Percentiles rank a stretch among this genome's conserved stretches.
Evolutionary conservation across 2,797 vertebrate species (phyloP).

Genomic region (Typhlichthys eigenmanni): DNA sequence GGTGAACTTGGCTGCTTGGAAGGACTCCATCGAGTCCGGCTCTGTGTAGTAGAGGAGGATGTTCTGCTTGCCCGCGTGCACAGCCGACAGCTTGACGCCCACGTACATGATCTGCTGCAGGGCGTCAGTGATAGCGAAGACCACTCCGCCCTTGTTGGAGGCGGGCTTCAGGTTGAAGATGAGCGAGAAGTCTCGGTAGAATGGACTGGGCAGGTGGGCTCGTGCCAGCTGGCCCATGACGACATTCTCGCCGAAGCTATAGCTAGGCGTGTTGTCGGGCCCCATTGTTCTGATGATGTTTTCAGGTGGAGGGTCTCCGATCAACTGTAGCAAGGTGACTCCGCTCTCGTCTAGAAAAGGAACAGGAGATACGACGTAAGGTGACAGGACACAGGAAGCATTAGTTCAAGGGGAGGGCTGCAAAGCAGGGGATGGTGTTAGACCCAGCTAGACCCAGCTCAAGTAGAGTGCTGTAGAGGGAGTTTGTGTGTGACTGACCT

Average conservation of each 20-base stretch:
- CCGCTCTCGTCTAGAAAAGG: slow-evolving; percentile 72
- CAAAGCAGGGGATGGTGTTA: slow-evolving; percentile 53
- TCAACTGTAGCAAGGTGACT: slow-evolving; percentile 87
- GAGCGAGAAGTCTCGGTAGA: slow-evolving; percentile 89
- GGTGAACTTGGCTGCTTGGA: slow-evolving; percentile 80
- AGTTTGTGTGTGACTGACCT: slow-evolving; percentile 22
- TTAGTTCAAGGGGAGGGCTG: slow-evolving; percentile 48
- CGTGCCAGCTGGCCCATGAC: slow-evolving; percentile 86
- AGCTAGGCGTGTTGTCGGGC: slow-evolving; percentile 78
- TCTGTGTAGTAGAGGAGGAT: slow-evolving; percentile 90
- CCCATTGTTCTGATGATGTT: slow-evolving; percentile 78
- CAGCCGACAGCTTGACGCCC: slow-evolving; percentile 85
- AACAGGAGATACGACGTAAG: not conserved
- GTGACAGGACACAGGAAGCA: slow-evolving; percentile 21
- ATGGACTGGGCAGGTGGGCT: slow-evolving; percentile 83
- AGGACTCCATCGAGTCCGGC: slow-evolving; percentile 72
- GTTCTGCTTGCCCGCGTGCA: slow-evolving; percentile 70
- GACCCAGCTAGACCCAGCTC: slow-evolving; percentile 28
- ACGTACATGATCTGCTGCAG: slow-evolving; percentile 82
- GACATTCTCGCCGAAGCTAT: slow-evolving; percentile 79
- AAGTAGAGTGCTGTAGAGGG: slow-evolving; percentile 6
- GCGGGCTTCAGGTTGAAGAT: slow-evolving; percentile 86
- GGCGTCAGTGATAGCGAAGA: slow-evolving; percentile 89
- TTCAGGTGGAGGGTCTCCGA: slow-evolving; percentile 84
- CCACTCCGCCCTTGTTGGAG: slow-evolving; percentile 72